phyloP scores from a whole-genome alignment of 2,113 vertebrate species.

The Illadopsis cleaveri region DNA sequence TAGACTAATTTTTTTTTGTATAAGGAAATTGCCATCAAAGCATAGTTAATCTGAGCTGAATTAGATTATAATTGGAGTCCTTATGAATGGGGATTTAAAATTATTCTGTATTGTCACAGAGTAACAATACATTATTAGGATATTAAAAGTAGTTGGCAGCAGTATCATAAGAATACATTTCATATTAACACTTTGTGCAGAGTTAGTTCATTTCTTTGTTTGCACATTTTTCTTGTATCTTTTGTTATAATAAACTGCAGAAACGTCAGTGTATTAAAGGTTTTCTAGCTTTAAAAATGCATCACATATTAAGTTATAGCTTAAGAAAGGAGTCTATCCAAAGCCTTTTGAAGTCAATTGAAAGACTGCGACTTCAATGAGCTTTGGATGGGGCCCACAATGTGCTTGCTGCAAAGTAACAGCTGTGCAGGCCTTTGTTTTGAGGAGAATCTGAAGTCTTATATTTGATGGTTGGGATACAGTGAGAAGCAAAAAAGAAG shows the following conservation, averaged over 20 bases:
- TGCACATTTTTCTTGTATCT: neutral
- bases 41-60: slow-evolving; percentile 76
- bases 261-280: slow-evolving; percentile 20
- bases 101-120: slow-evolving; percentile 66
- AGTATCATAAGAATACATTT: neutral
- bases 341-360: slow-evolving; percentile 53
- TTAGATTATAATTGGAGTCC: slow-evolving; percentile 76
- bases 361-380: slow-evolving; percentile 60
- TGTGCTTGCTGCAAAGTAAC: slow-evolving; percentile 56
- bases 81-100: slow-evolving; percentile 70
- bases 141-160: slow-evolving; percentile 48
- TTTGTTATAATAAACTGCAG: neutral
- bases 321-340: slow-evolving; percentile 30
- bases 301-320: slow-evolving; percentile 53
- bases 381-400: slow-evolving; percentile 56
- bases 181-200: neutral
- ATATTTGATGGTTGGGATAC: slow-evolving; percentile 41
- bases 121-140: slow-evolving; percentile 42
- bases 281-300: slow-evolving; percentile 40
- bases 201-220: neutral
- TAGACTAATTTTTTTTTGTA: slow-evolving; percentile 72
- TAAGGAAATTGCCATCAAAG: slow-evolving; percentile 72
- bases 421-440: slow-evolving; percentile 66
- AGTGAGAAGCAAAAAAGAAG: slow-evolving; percentile 39
- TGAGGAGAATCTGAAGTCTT: slow-evolving; percentile 55